Conservation (phyloP, 2,888 invertebrate genomes). For the Drosophila quinaria region DNA sequence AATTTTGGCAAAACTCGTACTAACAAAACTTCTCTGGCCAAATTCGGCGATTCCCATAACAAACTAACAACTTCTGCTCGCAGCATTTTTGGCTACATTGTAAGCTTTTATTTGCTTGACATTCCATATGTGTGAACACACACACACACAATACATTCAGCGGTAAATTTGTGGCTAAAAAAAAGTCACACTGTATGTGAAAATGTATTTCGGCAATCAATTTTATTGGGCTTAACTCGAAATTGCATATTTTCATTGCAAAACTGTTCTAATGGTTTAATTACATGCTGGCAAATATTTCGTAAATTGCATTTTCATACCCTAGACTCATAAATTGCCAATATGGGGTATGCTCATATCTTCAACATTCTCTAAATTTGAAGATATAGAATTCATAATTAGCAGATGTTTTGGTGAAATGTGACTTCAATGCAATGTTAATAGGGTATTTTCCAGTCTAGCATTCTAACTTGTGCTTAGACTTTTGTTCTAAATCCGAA, state of each 20-base stretch:
- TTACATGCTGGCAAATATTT: neutral
- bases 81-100: conserved; percentile 23
- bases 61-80: conserved; percentile 44
- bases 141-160: neutral
- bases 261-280: conserved; percentile 2
- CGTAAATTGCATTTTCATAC: conserved; percentile 2
- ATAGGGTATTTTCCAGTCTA: neutral
- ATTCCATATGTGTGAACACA: neutral
- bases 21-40: conserved; percentile 3
- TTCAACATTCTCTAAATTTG: neutral
- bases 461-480: neutral
- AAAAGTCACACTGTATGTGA: neutral
- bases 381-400: neutral
- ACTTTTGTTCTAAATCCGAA: neutral
- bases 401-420: neutral
- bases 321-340: neutral
- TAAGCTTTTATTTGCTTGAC: neutral
- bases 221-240: conserved; percentile 3
- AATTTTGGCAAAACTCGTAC: neutral
- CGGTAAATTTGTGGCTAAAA: conserved; percentile 2
- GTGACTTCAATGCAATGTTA: too few species aligned
- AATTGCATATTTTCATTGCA: conserved; percentile 10
- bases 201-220: conserved; percentile 37
- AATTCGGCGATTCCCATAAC: conserved; percentile 53
- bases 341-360: neutral